Percentiles rank a stretch among this genome's conserved stretches.
Conservation (phyloP, 2,113 vertebrate species). For the Fukomys damarensis region DNA sequence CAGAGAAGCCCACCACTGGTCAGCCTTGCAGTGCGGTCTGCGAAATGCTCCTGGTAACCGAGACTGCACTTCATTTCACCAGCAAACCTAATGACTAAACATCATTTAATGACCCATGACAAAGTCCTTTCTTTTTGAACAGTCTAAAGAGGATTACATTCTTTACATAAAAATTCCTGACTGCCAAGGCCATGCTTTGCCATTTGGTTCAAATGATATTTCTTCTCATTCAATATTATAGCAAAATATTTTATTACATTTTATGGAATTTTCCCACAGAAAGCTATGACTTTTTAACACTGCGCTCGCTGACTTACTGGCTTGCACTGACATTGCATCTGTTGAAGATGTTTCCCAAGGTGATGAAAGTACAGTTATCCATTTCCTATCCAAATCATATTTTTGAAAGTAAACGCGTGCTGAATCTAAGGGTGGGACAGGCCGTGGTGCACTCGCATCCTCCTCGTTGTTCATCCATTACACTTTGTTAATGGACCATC, state of each 20-base stretch:
- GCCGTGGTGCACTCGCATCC: no score
- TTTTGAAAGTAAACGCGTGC: background rate
- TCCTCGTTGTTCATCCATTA: background rate
- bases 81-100: background rate
- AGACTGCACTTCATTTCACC: background rate
- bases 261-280: background rate
- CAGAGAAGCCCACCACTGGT: background rate
- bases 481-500: background rate
- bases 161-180: background rate
- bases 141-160: background rate
- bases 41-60: background rate
- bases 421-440: background rate
- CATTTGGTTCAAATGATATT: background rate
- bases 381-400: background rate
- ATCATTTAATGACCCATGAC: background rate
- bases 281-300: background rate
- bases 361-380: background rate
- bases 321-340: background rate
- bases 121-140: background rate
- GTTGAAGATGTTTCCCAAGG: background rate
- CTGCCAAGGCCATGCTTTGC: background rate
- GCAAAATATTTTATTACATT: background rate
- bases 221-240: constrained; percentile 11
- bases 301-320: background rate
- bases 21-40: background rate